These are phyloP conservation scores for Xiphias gladius DNA, from an alignment of 2,113 vertebrate genomes.

Conservation along the genomic window DNA sequence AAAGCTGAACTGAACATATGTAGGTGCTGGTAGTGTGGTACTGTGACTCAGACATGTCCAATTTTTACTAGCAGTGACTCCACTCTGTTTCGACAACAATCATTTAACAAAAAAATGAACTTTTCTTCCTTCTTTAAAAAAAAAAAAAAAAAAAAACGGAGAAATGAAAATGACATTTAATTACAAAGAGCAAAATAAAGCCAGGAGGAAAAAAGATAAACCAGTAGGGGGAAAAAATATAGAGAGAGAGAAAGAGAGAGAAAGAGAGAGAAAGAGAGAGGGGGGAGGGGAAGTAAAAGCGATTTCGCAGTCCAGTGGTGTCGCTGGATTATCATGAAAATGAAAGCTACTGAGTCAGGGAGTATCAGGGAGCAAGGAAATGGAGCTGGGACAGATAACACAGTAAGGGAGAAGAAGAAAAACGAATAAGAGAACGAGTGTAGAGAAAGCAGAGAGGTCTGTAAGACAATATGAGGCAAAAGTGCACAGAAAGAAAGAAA, in stretches of 20 bases:
- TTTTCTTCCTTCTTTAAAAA: conserved; percentile 51
- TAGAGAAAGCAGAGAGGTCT: conserved; percentile 66
- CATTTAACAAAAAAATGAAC: conserved; percentile 54
- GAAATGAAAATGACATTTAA: conserved; percentile 85
- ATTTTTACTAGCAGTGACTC: conserved; percentile 47
- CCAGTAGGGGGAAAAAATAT: conserved; percentile 46
- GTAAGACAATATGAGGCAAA: conserved; percentile 78
- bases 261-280: conserved; percentile 35
- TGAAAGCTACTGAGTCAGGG: conserved; percentile 86
- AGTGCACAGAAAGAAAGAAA: conserved; percentile 72
- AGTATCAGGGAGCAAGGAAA: conserved; percentile 84
- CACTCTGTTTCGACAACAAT: conserved; percentile 73
- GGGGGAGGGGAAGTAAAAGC: conserved; percentile 73
- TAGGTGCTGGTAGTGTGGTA: not conserved
- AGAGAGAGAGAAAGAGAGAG: conserved; percentile 38
- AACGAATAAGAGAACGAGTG: conserved; percentile 72
- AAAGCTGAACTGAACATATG: conserved; percentile 24
- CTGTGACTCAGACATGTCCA: conserved; percentile 35
- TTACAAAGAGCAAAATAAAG: conserved; percentile 86
- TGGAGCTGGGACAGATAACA: conserved; percentile 84
- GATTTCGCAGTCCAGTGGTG: conserved; percentile 85
- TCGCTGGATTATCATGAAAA: conserved; percentile 87
- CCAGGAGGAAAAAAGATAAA: conserved; percentile 85
- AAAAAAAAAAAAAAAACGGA: conserved; percentile 49
- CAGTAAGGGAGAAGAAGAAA: conserved; percentile 70